Evolutionary conservation across 92 coral and sea anemone species (phyloP).

Genomic region (Zoanthus sansibaricus): DNA sequence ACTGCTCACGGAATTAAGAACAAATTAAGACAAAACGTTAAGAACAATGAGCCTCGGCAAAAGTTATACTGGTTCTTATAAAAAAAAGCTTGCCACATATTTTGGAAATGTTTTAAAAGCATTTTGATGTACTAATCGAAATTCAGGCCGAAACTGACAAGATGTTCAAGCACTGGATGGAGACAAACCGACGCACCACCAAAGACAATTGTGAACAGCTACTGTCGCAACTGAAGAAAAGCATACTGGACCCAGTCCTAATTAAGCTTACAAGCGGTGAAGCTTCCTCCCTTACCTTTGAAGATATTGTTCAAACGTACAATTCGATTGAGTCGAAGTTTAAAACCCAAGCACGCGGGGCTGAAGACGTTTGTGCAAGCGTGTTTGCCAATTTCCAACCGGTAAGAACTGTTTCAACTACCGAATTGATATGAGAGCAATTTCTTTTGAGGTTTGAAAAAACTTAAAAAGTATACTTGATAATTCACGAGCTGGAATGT

Average conservation of each 20-base stretch:
- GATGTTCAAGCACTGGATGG: neutral
- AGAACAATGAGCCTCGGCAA: too few relatives aligned
- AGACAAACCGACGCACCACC: constrained; percentile 59
- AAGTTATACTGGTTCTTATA: too few relatives aligned
- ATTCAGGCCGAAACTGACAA: constrained; percentile 45
- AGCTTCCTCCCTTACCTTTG: constrained; percentile 62
- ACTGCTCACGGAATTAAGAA: too few relatives aligned
- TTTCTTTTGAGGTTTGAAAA: too few relatives aligned
- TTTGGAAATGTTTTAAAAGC: too few relatives aligned
- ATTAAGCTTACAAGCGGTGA: constrained; percentile 62
- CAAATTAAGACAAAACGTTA: too few relatives aligned
- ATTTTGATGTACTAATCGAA: neutral
- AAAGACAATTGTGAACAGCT: constrained; percentile 59
- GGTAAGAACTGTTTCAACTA: constrained; percentile 34
- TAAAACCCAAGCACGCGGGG: constrained; percentile 58
- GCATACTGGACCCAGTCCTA: constrained; percentile 72
- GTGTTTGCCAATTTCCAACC: constrained; percentile 74
- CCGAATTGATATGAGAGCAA: neutral
- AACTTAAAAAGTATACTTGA: too few relatives aligned
- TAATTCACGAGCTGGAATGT: too few relatives aligned
- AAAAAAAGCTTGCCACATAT: too few relatives aligned
- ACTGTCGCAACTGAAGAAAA: constrained; percentile 54
- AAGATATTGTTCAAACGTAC: constrained; percentile 61
- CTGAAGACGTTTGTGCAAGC: constrained; percentile 37
- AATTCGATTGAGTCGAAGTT: constrained; percentile 55